A percentile compares a stretch with the other conserved stretches of the same genome.
Conservation (phyloP, 2,797 vertebrate genomes). For the Amniataba percoides region DNA sequence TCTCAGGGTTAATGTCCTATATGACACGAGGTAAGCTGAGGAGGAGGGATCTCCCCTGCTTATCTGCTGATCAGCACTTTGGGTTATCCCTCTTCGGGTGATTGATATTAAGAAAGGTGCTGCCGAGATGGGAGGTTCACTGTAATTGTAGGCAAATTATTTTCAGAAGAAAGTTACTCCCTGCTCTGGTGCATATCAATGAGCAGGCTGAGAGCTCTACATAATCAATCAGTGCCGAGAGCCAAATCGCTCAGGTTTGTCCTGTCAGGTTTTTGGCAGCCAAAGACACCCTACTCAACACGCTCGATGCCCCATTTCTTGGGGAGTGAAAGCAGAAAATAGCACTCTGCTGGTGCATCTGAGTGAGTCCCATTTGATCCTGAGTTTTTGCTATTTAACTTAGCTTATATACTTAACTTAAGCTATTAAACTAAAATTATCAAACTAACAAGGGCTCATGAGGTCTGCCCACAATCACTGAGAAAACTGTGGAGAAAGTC, state of each 20-base stretch:
- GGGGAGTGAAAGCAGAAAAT: slow-evolving; percentile 6
- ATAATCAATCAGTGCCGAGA: slow-evolving; percentile 56
- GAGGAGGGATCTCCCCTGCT: slow-evolving; percentile 59
- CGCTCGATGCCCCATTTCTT: slow-evolving; percentile 1
- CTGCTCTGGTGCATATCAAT: slow-evolving; percentile 51
- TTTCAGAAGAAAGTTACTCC: slow-evolving; percentile 51
- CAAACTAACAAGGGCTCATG: not conserved
- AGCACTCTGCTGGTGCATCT: not conserved
- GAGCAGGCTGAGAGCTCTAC: slow-evolving; percentile 26
- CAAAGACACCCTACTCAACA: slow-evolving; percentile 3
- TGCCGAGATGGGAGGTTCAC: slow-evolving; percentile 56
- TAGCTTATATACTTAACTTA: not conserved
- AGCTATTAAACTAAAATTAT: not conserved
- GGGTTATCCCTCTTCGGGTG: slow-evolving; percentile 50
- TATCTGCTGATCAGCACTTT: slow-evolving; percentile 73
- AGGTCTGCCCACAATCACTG: not conserved
- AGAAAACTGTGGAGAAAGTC: slow-evolving; percentile 2
- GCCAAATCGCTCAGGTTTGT: slow-evolving; percentile 46
- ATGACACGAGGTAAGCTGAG: slow-evolving; percentile 57
- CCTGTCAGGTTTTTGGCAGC: slow-evolving; percentile 51
- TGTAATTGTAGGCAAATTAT: slow-evolving; percentile 63
- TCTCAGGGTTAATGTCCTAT: slow-evolving; percentile 70
- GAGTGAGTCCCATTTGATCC: not conserved
- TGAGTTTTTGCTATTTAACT: slow-evolving; percentile 5
- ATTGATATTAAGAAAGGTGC: slow-evolving; percentile 58